Conservation (phyloP, 1,140 invertebrate genomes). For the Temnothorax longispinosus region DNA sequence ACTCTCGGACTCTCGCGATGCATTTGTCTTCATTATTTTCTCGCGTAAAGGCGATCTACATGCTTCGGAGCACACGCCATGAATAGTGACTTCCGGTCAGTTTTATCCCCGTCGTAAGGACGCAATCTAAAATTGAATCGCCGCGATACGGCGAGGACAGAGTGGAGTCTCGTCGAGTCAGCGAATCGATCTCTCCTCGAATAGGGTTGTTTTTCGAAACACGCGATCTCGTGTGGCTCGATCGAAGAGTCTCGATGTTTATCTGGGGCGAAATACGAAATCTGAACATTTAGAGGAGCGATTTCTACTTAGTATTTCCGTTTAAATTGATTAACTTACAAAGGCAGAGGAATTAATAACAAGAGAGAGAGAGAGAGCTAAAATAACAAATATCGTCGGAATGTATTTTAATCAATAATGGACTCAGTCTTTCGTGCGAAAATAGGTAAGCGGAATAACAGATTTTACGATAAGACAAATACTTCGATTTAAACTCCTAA, state of each 20-base stretch:
- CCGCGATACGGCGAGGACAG: constrained; percentile 47
- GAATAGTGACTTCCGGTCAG: constrained; percentile 57
- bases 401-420: not conserved
- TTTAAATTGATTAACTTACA: not conserved
- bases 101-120: constrained; percentile 51
- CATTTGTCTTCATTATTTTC: constrained; percentile 61
- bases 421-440: not conserved
- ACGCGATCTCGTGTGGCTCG: not conserved
- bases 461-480: not conserved
- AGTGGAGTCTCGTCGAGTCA: constrained; percentile 34
- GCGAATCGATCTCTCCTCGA: constrained; percentile 37
- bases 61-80: not conserved
- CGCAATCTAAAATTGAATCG: constrained; percentile 63
- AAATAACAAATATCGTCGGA: not conserved
- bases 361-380: not conserved
- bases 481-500: not conserved
- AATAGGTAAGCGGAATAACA: not conserved
- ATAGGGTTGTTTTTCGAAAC: constrained; percentile 24
- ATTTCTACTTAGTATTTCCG: not conserved
- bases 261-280: constrained; percentile 7
- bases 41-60: constrained; percentile 40
- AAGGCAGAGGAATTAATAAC: not conserved
- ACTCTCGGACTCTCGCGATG: constrained; percentile 11
- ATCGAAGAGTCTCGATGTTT: constrained; percentile 14
- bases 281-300: not conserved